Percentiles rank a stretch among this genome's conserved stretches.
Evolutionary conservation across 2,888 invertebrate species (phyloP).

Genomic region (Opisthograptis luteolata): DNA sequence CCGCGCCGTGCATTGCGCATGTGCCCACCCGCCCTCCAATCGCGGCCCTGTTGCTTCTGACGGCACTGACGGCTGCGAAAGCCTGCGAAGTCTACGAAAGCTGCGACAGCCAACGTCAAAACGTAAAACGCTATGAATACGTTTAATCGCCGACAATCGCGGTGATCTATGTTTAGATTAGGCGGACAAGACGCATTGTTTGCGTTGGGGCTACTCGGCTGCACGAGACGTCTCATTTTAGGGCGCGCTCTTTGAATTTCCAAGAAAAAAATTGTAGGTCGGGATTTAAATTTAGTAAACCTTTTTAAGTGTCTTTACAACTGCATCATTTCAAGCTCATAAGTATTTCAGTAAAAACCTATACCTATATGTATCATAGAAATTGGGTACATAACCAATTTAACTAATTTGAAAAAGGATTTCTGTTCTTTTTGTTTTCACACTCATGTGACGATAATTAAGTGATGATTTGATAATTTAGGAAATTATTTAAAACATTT

Average conservation of each 20-base stretch:
- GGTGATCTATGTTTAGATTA: slow-evolving; percentile 71
- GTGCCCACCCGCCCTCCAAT: slow-evolving; percentile 66
- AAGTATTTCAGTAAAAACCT: too few relatives aligned
- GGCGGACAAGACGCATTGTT: slow-evolving; percentile 56
- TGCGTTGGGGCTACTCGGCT: slow-evolving; percentile 45
- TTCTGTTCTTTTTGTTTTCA: too few relatives aligned
- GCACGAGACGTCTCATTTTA: slow-evolving; percentile 45
- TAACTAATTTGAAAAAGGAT: too few relatives aligned
- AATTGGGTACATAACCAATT: too few relatives aligned
- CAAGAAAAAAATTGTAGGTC: slow-evolving; percentile 14
- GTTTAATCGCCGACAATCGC: slow-evolving; percentile 74
- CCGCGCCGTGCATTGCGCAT: slow-evolving; percentile 54
- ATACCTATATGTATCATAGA: too few relatives aligned
- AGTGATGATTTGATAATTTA: too few relatives aligned
- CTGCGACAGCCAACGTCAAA: slow-evolving; percentile 59
- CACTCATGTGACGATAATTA: too few relatives aligned
- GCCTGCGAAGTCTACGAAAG: slow-evolving; percentile 13
- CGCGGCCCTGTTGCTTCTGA: slow-evolving; percentile 82
- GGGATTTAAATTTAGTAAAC: slow-evolving; percentile 3
- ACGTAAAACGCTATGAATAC: slow-evolving; percentile 80
- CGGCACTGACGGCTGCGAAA: slow-evolving; percentile 69
- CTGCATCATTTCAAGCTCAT: too few relatives aligned
- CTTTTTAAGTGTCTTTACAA: too few relatives aligned
- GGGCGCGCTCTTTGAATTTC: slow-evolving; percentile 23
- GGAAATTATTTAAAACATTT: too few relatives aligned